Base-by-base conservation (phyloP, 2,888 invertebrate genomes). In the Pyrrhosoma nymphula region DNA sequence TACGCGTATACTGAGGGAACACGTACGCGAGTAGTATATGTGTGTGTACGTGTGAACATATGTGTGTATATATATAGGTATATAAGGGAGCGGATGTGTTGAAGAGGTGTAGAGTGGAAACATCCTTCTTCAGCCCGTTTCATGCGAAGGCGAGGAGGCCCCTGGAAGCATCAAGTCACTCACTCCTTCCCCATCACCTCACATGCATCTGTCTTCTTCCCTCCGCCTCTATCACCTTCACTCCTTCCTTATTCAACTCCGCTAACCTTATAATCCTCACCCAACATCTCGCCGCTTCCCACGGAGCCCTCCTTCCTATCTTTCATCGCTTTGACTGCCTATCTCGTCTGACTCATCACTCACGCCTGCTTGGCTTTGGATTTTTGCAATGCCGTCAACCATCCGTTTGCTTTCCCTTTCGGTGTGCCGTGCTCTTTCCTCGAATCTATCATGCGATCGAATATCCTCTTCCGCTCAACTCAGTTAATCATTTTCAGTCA, bases 131-230 rank as follows among this genome's bases (percentile, higher is more conserved):
- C 69, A 20, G 18, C 26, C 69, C 69, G 60, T 14, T n/a, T n/a
- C 69, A 35, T 35, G 6, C 26, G 26, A 30, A 26, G 20, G n/a
- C n/a, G 90, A 14, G 56, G 12, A 56, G 56, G 56, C 56, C n/a
- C 90, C 3, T 56, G 56, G 90, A 56, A 90, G 56, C 56, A 23
- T 89, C 56, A 89, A 89, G 56, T 56, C 90, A 90, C 56, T 56
- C 56, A 18, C 6, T 18, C 20, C 69, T 69, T 26, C n/a, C 14
- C n/a, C n/a, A n/a, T 69, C 35, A 3, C 82, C 30, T 35, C 35
- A 16, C 18, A 30, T 35, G 6, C 18, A 82, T 82, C 82, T 82
- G 82, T 82, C 82, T 82, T 82, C 82, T 82, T 35, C 35, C 16
- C 35, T 82, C 82, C 35, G 23, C 82, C 16, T 30, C 35, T 60